Conservation (phyloP, 2,888 invertebrate genomes). For the Trachelus stipa region DNA sequence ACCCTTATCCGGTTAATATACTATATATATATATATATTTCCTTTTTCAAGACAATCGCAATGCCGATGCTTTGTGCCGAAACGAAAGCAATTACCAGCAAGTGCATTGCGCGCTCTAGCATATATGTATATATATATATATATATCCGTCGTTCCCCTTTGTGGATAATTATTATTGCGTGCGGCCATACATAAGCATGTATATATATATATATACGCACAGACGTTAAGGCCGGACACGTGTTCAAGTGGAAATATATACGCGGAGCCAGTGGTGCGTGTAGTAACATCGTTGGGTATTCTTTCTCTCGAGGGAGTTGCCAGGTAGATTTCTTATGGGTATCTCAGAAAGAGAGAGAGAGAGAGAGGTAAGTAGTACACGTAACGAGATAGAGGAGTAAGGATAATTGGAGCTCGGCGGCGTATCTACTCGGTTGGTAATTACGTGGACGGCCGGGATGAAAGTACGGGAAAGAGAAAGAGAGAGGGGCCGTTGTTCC, state of each 20-base stretch:
- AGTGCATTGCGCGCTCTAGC: neutral
- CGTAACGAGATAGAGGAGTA: neutral
- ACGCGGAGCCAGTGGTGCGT: neutral
- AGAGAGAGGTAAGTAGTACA: neutral
- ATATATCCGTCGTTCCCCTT: neutral
- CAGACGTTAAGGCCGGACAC: neutral
- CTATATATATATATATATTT: neutral
- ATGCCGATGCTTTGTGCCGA: neutral
- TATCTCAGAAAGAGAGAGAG: conserved; percentile 4
- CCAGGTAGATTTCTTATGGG: conserved; percentile 26
- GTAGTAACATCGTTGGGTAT: neutral
- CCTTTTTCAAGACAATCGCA: neutral
- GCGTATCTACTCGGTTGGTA: neutral
- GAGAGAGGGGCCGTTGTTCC: conserved; percentile 19
- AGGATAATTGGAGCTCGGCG: neutral
- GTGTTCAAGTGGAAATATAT: neutral
- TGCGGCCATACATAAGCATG: neutral
- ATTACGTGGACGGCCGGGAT: neutral
- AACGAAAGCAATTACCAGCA: neutral
- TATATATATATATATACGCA: neutral
- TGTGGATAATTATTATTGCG: neutral
- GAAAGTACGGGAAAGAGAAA: conserved; percentile 19
- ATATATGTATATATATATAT: neutral
- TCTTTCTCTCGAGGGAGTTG: neutral
- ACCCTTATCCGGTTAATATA: neutral